Base-by-base conservation (phyloP, 35 echinoderm and acorn worm genomes). In the Acanthaster planci region DNA sequence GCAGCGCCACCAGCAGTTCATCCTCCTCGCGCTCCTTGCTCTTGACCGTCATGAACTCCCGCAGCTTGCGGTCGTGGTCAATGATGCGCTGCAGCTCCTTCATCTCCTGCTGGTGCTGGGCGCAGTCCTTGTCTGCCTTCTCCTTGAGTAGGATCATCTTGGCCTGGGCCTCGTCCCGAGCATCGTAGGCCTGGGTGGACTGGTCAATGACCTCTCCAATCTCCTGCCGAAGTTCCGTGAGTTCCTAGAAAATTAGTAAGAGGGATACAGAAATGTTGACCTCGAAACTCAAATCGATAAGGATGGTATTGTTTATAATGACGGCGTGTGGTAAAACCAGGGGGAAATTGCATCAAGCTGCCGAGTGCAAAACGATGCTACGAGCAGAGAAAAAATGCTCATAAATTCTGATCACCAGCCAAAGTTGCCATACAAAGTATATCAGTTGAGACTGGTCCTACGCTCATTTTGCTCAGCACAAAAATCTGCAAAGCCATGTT, bases 141-240 rank as follows among this genome's bases (percentile, higher is more conserved):
- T 99, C 96, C 78, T 99, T 99, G 50, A 99, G 87, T 3, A 99
- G 86, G 37, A 99, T 99, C 88, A 99, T 99, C 86, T 99, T 99
- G 39, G 92, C 96, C 86, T 99, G 96, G 34, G 96, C 96, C 80
- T 99, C 96, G 77, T 99, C 96, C 50, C 96, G 50, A 2, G 75
- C 29, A 58, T 99, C 96, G 57, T 99, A 99, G 14, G 96, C 96
- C 39, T 94, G 91, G 19, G 96, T 99, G 8, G 96, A 99, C 82
- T 99, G 96, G 82, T 99, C 96, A 21, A 99, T 99, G 10, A 99
- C 96, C 68, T 99, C 96, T 34, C 96, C 96, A 36, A 94, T 94
- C 37, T 94, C 84, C 77, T 93, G 87, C 14, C 92, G 84, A 19
- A 92, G 47, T 15, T 99, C 96, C 23, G 80, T 37, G 67, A 80